Evolutionary conservation across 2,797 vertebrate species (phyloP).

Genomic region (Mus spretus): DNA sequence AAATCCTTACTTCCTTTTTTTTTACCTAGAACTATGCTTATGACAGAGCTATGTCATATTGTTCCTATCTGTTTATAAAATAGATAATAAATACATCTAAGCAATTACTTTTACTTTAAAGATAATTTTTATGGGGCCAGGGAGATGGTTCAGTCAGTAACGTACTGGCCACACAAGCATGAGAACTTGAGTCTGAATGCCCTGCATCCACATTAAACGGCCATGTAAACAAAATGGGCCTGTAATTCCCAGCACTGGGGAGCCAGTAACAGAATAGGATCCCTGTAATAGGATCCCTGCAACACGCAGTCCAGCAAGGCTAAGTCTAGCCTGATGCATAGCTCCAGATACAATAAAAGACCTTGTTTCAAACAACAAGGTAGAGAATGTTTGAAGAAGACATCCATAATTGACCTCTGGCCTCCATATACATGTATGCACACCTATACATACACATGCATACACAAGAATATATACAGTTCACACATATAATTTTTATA

Average conservation of each 20-base stretch:
- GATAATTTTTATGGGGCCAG: background rate
- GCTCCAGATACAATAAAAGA: background rate
- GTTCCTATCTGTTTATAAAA: constrained; percentile 29
- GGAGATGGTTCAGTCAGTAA: background rate
- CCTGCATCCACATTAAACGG: background rate
- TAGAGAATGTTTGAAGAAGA: background rate
- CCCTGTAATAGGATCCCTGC: background rate
- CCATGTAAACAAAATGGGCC: background rate
- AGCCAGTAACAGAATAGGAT: background rate
- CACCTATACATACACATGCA: background rate
- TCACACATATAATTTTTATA: background rate
- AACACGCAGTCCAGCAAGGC: background rate
- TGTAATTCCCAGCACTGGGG: background rate
- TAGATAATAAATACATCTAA: constrained; percentile 41
- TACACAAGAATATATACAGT: background rate
- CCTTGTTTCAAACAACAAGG: background rate
- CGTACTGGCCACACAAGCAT: background rate
- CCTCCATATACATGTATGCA: background rate
- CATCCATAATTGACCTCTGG: background rate
- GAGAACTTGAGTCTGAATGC: background rate
- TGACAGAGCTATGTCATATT: constrained; percentile 17
- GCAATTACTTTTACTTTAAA: constrained; percentile 26
- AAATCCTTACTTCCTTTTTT: constrained; percentile 28
- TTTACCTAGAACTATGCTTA: background rate
- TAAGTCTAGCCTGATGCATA: background rate